These are phyloP conservation scores for Cinclus mexicanus DNA, from an alignment of 2,113 vertebrate species.

Conservation along the genomic window DNA sequence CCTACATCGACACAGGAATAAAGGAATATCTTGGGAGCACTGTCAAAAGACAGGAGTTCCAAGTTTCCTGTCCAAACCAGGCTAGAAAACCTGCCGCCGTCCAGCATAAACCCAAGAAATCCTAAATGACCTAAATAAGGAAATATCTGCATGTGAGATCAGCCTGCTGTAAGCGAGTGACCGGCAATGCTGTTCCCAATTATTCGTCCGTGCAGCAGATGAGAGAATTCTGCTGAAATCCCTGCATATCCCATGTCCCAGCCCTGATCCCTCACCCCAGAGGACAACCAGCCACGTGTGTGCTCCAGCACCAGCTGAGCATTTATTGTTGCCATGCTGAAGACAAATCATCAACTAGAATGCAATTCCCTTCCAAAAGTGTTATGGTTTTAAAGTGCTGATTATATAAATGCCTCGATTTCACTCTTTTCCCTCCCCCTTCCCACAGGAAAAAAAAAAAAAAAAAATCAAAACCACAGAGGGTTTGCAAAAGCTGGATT, in stretches of 20 bases:
- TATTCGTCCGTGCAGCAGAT: not conserved
- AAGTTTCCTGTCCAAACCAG: constrained; percentile 9
- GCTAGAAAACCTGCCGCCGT: constrained; percentile 14
- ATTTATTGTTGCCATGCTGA: not conserved
- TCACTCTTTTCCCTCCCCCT: not conserved
- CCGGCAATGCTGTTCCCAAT: not conserved
- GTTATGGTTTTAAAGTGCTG: constrained; percentile 52
- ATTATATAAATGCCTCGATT: constrained; percentile 50
- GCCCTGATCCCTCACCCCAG: not conserved
- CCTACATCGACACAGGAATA: not conserved
- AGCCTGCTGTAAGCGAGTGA: not conserved
- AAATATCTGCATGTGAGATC: constrained; percentile 1
- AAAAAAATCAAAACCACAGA: not conserved
- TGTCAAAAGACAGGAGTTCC: not conserved
- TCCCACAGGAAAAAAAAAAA: not conserved
- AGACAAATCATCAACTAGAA: not conserved
- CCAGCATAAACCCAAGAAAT: constrained; percentile 19
- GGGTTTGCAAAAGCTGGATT: constrained; percentile 24
- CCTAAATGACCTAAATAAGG: constrained; percentile 22
- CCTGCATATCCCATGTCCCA: not conserved
- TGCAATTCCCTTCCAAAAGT: not conserved
- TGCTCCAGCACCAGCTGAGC: not conserved
- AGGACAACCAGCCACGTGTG: not conserved
- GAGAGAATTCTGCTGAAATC: not conserved
- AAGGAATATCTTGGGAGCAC: not conserved